Conservation (phyloP, 2,888 invertebrate genomes). For the Xestia xanthographa region DNA sequence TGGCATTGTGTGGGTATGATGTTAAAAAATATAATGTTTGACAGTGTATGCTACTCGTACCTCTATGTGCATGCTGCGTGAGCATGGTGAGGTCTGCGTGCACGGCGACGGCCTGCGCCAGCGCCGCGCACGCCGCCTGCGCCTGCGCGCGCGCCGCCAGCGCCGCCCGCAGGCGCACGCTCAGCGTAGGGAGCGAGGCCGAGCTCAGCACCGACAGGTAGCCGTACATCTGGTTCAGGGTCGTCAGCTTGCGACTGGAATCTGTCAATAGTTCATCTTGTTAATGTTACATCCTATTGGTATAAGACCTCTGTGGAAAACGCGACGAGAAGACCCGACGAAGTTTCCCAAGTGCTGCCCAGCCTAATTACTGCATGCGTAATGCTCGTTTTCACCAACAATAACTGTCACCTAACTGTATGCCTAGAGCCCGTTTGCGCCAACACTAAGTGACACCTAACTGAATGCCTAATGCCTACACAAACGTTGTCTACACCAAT, state of each 20-base stretch:
- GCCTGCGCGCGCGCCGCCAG: constrained; percentile 82
- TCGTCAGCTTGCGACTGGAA: constrained; percentile 90
- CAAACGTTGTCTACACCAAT: no score
- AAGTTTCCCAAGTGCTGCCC: no score
- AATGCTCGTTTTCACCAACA: no score
- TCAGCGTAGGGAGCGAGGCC: background rate
- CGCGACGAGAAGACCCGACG: no score
- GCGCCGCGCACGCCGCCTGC: background rate
- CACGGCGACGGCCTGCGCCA: constrained; percentile 42
- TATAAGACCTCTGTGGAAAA: no score
- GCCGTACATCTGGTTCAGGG: constrained; percentile 92
- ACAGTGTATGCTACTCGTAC: background rate
- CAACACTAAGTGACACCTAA: no score
- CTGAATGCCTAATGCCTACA: no score
- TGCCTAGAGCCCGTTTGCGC: no score
- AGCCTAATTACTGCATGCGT: no score
- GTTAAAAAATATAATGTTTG: no score
- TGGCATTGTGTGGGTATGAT: no score
- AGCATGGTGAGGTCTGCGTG: constrained; percentile 55
- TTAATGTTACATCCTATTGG: background rate
- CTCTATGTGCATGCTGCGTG: constrained; percentile 25
- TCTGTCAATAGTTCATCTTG: constrained; percentile 81
- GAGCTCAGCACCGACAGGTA: constrained; percentile 90
- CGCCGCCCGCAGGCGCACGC: constrained; percentile 80
- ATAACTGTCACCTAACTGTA: no score